Evolutionary conservation across 1,140 invertebrate genomes (phyloP).

Genomic region (Elysia chlorotica): DNA sequence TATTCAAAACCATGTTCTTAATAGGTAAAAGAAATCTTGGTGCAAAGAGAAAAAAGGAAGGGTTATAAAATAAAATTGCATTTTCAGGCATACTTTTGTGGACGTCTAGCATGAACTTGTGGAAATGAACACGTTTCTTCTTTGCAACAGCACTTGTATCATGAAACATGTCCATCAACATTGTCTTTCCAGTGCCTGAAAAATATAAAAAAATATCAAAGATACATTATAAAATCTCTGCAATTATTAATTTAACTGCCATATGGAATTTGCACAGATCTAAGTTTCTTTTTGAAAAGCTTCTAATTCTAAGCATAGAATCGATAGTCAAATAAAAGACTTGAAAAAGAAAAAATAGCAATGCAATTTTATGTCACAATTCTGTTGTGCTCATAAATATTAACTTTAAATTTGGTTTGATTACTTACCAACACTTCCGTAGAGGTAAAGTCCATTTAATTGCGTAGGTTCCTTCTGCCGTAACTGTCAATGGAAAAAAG

Average conservation of each 20-base stretch:
- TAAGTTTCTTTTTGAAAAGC: not conserved
- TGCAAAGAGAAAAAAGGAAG: too few relatives aligned
- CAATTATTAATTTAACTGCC: not conserved
- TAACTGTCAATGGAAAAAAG: not conserved
- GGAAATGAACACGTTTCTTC: conserved; percentile 91
- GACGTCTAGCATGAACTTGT: conserved; percentile 97
- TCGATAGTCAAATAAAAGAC: too few relatives aligned
- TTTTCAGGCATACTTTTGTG: conserved; percentile 79
- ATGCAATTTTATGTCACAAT: conserved; percentile 69
- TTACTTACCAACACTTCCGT: conserved; percentile 65
- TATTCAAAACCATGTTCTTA: too few relatives aligned
- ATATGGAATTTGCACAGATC: not conserved
- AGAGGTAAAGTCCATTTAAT: conserved; percentile 65
- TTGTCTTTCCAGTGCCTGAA: conserved; percentile 79
- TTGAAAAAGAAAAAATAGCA: not conserved
- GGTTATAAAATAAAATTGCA: too few relatives aligned
- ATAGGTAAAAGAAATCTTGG: too few relatives aligned
- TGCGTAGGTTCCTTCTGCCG: not conserved
- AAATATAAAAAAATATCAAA: not conserved
- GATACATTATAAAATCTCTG: not conserved
- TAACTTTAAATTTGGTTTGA: conserved; percentile 44
- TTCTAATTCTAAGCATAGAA: not conserved
- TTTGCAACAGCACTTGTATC: conserved; percentile 70
- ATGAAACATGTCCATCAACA: conserved; percentile 98
- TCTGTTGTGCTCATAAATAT: conserved; percentile 61